Evolutionary conservation across 2,797 vertebrate species (phyloP).

Genomic region (Dendrocincla tyrannina): DNA sequence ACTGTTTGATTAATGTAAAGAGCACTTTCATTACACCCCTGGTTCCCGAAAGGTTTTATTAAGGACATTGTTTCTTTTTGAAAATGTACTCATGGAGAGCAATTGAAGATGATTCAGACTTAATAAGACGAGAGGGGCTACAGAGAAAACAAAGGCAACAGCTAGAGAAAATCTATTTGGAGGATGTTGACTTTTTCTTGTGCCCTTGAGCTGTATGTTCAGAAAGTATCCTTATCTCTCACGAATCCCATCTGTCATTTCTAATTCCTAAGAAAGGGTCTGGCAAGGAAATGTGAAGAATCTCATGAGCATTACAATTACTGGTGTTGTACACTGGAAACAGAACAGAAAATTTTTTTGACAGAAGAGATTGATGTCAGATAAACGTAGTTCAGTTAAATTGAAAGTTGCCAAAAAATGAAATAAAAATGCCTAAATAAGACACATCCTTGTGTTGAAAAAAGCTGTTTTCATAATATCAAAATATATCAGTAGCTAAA

Average conservation of each 20-base stretch:
- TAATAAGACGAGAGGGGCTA: not conserved
- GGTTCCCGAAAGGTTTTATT: not conserved
- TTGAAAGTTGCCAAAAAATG: not conserved
- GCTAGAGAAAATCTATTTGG: not conserved
- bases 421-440: not conserved
- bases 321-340: slow-evolving; percentile 12
- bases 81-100: not conserved
- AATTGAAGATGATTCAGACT: not conserved
- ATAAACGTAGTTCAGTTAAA: not conserved
- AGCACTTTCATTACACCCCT: not conserved
- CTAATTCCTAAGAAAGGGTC: not conserved
- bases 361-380: not conserved
- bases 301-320: not conserved
- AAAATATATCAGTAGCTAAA: not conserved
- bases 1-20: not conserved
- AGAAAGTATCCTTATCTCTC: slow-evolving; percentile 20
- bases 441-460: not conserved
- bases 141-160: slow-evolving; percentile 25
- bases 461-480: not conserved
- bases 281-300: not conserved
- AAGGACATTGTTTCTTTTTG: not conserved
- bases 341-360: not conserved
- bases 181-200: not conserved
- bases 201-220: not conserved
- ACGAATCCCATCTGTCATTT: slow-evolving; percentile 36